Conservation (phyloP, 1,140 invertebrate species). For the Drosophila chauvacae region DNA sequence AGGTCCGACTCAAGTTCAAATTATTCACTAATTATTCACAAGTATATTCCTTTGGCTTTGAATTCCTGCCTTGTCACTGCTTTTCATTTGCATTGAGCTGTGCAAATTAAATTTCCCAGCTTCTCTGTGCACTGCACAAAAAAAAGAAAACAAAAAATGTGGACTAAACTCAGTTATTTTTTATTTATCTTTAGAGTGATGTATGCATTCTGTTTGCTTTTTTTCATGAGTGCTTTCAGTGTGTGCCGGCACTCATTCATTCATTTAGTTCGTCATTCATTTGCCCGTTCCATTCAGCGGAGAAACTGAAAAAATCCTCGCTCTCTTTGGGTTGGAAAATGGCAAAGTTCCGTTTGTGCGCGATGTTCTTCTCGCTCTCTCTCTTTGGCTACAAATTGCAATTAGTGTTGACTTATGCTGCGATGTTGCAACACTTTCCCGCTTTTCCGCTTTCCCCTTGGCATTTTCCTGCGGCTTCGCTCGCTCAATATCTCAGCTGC, state of each 20-base stretch:
- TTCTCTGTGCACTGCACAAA: conserved; percentile 15
- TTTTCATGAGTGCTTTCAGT: conserved; percentile 4
- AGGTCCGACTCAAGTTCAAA: conserved; percentile 2
- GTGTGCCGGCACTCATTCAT: background rate
- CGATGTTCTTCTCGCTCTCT: conserved; percentile 5
- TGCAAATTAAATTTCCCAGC: conserved; percentile 70
- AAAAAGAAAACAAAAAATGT: background rate
- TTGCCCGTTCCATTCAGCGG: conserved; percentile 51
- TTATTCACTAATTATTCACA: conserved; percentile 30
- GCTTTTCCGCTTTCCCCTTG: conserved; percentile 2
- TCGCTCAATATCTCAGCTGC: conserved; percentile 28
- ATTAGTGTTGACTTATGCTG: conserved; percentile 81
- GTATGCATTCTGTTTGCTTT: background rate
- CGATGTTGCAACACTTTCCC: conserved; percentile 34
- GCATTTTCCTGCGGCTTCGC: conserved; percentile 36
- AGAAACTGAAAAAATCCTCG: conserved; percentile 30
- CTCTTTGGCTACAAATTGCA: conserved; percentile 71
- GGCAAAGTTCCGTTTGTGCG: conserved; percentile 20
- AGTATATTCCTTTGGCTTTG: background rate
- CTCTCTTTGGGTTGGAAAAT: conserved; percentile 34
- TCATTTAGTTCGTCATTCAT: conserved; percentile 20
- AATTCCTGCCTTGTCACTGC: conserved; percentile 14
- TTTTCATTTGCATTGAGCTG: conserved; percentile 40
- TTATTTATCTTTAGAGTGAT: background rate
- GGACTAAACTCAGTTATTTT: background rate